Conservation (phyloP, 2,113 vertebrate genomes). For the Amazona vittata region DNA sequence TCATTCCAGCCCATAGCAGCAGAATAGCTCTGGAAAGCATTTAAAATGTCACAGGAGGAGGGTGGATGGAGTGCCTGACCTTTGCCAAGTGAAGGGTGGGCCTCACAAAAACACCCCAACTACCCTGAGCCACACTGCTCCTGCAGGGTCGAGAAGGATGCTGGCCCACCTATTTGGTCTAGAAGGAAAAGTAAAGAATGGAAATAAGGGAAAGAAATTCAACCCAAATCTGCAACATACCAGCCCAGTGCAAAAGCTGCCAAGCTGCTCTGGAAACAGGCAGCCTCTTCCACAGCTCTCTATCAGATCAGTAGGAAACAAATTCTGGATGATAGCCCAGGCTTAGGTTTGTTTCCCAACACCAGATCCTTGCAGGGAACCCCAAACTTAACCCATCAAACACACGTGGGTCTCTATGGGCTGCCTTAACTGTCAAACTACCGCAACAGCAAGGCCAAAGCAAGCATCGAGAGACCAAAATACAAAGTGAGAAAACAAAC, state of each 20-base stretch:
- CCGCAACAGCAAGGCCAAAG: not conserved
- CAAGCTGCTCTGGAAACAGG: not conserved
- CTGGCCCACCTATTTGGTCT: not conserved
- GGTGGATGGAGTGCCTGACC: slow-evolving; percentile 28
- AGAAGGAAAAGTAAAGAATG: not conserved
- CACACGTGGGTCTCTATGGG: not conserved
- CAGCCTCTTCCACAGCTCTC: not conserved
- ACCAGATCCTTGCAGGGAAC: not conserved
- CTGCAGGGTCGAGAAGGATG: not conserved
- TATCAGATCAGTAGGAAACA: not conserved
- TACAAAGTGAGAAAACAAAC: not conserved
- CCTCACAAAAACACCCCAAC: not conserved
- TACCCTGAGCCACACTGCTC: not conserved
- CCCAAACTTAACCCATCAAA: not conserved
- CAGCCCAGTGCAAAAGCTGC: not conserved
- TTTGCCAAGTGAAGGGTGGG: slow-evolving; percentile 13
- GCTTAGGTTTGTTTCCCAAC: not conserved
- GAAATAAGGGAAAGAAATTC: not conserved
- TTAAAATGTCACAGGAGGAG: slow-evolving; percentile 18
- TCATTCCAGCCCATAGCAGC: not conserved
- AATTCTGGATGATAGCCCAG: not conserved
- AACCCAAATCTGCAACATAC: not conserved
- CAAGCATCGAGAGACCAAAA: fast-evolving
- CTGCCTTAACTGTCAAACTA: not conserved
- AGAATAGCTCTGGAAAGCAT: slow-evolving; percentile 30